These are phyloP conservation scores for Dipodomys stephensi DNA, from an alignment of 2,113 vertebrate species.

Conservation along the genomic window DNA sequence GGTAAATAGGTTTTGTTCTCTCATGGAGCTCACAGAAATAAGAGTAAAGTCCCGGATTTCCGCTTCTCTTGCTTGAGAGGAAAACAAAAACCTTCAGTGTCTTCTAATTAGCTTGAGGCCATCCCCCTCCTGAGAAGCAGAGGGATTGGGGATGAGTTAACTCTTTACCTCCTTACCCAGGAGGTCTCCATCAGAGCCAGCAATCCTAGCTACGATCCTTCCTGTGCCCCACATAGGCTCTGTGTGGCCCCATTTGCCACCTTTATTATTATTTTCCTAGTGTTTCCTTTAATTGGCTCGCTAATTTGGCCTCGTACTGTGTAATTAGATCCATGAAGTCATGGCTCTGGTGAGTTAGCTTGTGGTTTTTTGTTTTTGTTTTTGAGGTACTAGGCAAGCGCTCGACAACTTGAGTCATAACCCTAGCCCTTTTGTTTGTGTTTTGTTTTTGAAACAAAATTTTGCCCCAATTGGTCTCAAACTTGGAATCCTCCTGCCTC, in stretches of 20 bases:
- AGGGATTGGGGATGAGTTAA: conserved; percentile 3
- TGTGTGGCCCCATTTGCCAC: not conserved
- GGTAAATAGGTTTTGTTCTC: conserved; percentile 67
- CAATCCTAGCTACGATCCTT: not conserved
- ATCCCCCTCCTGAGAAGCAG: not conserved
- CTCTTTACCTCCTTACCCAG: not conserved
- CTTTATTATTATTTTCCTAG: not conserved
- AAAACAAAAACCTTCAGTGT: conserved; percentile 41
- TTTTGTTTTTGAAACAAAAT: too few relatives aligned
- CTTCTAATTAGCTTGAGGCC: conserved; percentile 27
- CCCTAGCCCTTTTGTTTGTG: too few relatives aligned
- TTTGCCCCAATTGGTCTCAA: too few relatives aligned
- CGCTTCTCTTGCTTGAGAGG: not conserved
- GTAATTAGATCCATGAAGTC: not conserved
- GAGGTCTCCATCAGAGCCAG: not conserved
- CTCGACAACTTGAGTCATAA: too few relatives aligned
- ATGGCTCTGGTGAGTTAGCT: not conserved
- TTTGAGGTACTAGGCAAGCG: not conserved
- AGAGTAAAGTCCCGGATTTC: conserved; percentile 54
- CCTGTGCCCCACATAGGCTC: not conserved
- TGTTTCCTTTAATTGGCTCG: not conserved
- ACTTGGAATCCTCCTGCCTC: too few relatives aligned
- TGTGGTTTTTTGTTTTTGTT: not conserved
- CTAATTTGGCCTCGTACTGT: not conserved
- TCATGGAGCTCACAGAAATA: conserved; percentile 56